phyloP scores from a whole-genome alignment of 2,888 invertebrate species.

The Sipha maydis region DNA sequence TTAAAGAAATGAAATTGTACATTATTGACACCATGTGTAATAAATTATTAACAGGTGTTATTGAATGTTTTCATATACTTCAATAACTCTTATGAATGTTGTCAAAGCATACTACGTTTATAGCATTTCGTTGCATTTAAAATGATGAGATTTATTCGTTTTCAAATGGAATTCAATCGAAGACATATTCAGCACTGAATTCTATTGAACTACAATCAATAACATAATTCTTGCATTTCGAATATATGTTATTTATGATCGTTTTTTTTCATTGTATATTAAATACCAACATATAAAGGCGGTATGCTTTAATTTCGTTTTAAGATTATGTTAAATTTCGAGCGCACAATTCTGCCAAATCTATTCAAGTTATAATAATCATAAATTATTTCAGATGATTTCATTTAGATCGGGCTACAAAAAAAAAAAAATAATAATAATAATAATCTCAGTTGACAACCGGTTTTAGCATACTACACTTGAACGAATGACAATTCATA shows the following conservation, averaged over 20 bases:
- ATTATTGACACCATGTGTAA: slow-evolving; percentile 14
- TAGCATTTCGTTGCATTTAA: slow-evolving; percentile 1
- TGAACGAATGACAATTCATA: slow-evolving; percentile 17
- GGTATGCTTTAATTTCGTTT: neutral
- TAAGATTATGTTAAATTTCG: neutral
- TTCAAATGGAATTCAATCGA: slow-evolving; percentile 25
- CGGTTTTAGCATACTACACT: slow-evolving; percentile 6
- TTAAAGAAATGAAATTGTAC: slow-evolving; percentile 25
- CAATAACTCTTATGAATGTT: slow-evolving; percentile 17
- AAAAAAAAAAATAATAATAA: neutral
- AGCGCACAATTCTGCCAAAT: neutral
- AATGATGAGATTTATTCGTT: slow-evolving; percentile 50
- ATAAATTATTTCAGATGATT: slow-evolving; percentile 41
- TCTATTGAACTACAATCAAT: slow-evolving; percentile 41
- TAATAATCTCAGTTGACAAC: slow-evolving; percentile 22
- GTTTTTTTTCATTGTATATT: neutral
- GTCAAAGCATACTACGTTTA: neutral
- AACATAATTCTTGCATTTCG: slow-evolving; percentile 24
- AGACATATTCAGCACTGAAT: slow-evolving; percentile 9
- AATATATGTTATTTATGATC: slow-evolving; percentile 27
- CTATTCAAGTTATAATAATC: neutral
- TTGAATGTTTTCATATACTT: slow-evolving; percentile 22
- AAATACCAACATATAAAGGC: neutral
- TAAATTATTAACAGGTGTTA: slow-evolving; percentile 50
- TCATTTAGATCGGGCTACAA: neutral